phyloP scores from a whole-genome alignment of 2,113 vertebrate species.

The Salvelinus fontinalis region DNA sequence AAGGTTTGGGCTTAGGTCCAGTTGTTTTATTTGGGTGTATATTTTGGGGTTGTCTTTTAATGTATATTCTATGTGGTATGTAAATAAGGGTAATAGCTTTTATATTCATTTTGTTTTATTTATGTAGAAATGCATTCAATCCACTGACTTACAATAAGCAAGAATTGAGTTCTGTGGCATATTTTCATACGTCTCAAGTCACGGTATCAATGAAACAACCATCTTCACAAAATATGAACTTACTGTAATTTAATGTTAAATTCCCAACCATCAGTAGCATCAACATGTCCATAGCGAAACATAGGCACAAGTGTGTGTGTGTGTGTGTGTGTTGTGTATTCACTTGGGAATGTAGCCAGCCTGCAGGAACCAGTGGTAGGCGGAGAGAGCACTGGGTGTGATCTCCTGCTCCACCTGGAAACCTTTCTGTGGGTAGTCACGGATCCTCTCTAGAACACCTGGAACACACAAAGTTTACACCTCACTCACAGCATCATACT shows the following conservation, averaged over 20 bases:
- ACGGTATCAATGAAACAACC: too few species aligned
- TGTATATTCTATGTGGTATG: not conserved
- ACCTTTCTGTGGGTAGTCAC: slow-evolving; percentile 36
- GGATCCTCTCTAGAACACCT: slow-evolving; percentile 41
- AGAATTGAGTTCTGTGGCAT: not conserved
- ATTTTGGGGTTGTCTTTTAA: not conserved
- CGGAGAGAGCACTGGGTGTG: slow-evolving; percentile 15
- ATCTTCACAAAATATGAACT: too few species aligned
- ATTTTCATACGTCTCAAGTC: too few species aligned
- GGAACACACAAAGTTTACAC: not conserved
- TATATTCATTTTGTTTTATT: not conserved
- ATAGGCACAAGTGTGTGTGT: not conserved
- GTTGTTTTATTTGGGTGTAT: not conserved
- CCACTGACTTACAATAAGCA: not conserved
- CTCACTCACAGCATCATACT: not conserved
- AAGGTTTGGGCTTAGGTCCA: not conserved
- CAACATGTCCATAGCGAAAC: not conserved
- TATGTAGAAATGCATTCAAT: not conserved
- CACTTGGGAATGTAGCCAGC: slow-evolving; percentile 37
- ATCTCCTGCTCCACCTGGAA: slow-evolving; percentile 50
- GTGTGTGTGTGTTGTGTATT: not conserved
- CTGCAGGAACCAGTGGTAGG: slow-evolving; percentile 41
- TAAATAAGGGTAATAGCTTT: not conserved
- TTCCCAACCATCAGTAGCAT: not conserved
- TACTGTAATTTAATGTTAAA: not conserved